A percentile compares a stretch with the other conserved stretches of the same genome.
Evolutionary conservation across 1,140 invertebrate species (phyloP).

Genomic region (Ctenoplectra terminalis): DNA sequence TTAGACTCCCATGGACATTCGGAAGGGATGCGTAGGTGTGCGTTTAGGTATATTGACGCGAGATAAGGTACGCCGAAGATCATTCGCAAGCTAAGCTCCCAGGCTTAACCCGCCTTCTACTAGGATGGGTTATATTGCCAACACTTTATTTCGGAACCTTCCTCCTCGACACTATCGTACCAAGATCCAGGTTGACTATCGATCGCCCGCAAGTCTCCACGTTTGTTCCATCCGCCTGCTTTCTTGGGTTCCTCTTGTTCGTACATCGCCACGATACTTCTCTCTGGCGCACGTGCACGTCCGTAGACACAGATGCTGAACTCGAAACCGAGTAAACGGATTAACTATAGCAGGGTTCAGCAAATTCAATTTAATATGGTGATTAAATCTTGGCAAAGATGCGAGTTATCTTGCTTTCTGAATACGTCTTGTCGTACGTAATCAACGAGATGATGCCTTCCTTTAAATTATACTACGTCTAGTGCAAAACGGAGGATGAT

Average conservation of each 20-base stretch:
- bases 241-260: slow-evolving; percentile 1
- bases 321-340: slow-evolving; percentile 43
- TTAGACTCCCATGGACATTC: slow-evolving; percentile 10
- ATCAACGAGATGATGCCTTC: slow-evolving; percentile 2
- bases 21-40: not conserved
- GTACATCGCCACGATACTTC: slow-evolving; percentile 24
- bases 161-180: slow-evolving; percentile 58
- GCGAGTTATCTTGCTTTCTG: slow-evolving; percentile 5
- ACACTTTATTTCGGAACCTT: slow-evolving; percentile 68
- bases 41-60: slow-evolving; percentile 41
- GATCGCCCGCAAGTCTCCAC: slow-evolving; percentile 45
- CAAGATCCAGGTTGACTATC: slow-evolving; percentile 65
- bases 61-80: slow-evolving; percentile 60
- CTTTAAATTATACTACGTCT: not conserved
- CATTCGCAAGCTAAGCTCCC: slow-evolving; percentile 62
- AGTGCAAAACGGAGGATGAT: not conserved
- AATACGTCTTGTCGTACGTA: not conserved
- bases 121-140: slow-evolving; percentile 60
- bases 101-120: slow-evolving; percentile 49
- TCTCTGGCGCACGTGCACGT: not conserved
- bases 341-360: slow-evolving; percentile 56
- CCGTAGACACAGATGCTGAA: not conserved
- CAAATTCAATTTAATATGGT: slow-evolving; percentile 63
- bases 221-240: slow-evolving; percentile 33
- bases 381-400: slow-evolving; percentile 53